These are phyloP conservation scores for Zoroaster sp. DNA, from an alignment of 53 echinoderm and acorn worm species.

Conservation along the genomic window DNA sequence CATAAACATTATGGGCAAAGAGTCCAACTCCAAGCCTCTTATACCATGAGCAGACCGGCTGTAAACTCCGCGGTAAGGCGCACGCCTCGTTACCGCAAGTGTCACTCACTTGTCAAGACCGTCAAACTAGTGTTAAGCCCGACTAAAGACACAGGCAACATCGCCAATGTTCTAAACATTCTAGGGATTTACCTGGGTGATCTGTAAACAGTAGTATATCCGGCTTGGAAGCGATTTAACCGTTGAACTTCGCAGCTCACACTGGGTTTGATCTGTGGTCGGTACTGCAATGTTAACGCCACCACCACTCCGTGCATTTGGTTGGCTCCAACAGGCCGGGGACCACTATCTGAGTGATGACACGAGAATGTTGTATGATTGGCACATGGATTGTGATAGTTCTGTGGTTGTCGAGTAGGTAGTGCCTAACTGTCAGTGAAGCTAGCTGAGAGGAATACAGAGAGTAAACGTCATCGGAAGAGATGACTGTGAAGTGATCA, in stretches of 20 bases:
- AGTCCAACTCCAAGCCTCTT: background rate
- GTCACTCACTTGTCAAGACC: slow-evolving; percentile 45
- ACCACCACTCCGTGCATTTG: background rate
- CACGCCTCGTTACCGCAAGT: slow-evolving; percentile 36
- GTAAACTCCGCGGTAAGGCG: background rate
- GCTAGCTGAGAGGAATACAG: background rate
- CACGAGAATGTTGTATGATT: slow-evolving; percentile 34
- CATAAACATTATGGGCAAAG: background rate
- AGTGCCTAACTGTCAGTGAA: slow-evolving; percentile 8
- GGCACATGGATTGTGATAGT: slow-evolving; percentile 10
- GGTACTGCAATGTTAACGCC: too few relatives aligned
- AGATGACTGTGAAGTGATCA: background rate
- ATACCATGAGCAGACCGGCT: background rate
- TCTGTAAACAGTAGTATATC: slow-evolving; percentile 42
- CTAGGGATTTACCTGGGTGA: background rate
- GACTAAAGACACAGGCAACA: slow-evolving; percentile 24
- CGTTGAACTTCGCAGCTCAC: slow-evolving; percentile 9
- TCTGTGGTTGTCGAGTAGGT: slow-evolving; percentile 18
- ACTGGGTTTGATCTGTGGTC: too few relatives aligned
- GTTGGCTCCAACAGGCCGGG: background rate
- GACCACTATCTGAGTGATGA: slow-evolving; percentile 8
- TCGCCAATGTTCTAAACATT: slow-evolving; percentile 22
- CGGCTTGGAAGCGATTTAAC: slow-evolving; percentile 48
- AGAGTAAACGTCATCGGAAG: background rate
- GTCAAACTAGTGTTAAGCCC: background rate